Conservation (phyloP, 1,140 invertebrate species). For the Leptopilina clavipes region DNA sequence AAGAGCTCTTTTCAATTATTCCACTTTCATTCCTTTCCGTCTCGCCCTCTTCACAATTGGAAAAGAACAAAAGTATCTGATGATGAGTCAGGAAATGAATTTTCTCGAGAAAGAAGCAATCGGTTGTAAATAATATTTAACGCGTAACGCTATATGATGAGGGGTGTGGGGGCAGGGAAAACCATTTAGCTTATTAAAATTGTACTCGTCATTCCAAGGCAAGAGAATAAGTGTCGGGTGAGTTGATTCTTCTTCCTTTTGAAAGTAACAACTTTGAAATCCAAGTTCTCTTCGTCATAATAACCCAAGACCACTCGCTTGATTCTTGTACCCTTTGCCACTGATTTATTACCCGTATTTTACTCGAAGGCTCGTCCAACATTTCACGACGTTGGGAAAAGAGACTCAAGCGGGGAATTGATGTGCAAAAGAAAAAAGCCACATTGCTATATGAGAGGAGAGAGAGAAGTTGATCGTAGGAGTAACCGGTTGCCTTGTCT, state of each 20-base stretch:
- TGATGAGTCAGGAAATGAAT: slow-evolving; percentile 6
- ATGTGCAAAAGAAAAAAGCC: slow-evolving; percentile 10
- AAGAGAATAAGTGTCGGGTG: neutral
- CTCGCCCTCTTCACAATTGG: too few species aligned
- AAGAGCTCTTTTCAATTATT: too few species aligned
- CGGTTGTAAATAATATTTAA: slow-evolving; percentile 26
- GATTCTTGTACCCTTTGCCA: slow-evolving; percentile 22
- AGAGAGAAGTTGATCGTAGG: slow-evolving; percentile 1
- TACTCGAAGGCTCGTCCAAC: slow-evolving; percentile 32
- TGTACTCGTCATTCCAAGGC: neutral
- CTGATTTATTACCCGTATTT: slow-evolving; percentile 34
- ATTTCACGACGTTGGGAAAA: slow-evolving; percentile 27
- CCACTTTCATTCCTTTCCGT: too few species aligned
- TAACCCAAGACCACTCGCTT: neutral
- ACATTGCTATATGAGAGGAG: too few species aligned
- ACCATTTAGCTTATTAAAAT: slow-evolving; percentile 24
- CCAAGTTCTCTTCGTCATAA: slow-evolving; percentile 20
- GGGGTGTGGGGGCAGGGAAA: neutral
- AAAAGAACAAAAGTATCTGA: neutral
- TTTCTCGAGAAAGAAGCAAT: slow-evolving; percentile 17
- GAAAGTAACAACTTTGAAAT: slow-evolving; percentile 21
- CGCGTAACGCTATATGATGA: neutral
- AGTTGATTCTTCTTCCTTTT: slow-evolving; percentile 23
- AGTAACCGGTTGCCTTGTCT: slow-evolving; percentile 19
- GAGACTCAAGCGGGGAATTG: neutral